Base-by-base conservation (phyloP, 92 coral and sea anemone species). In the Galaxea fascicularis region DNA sequence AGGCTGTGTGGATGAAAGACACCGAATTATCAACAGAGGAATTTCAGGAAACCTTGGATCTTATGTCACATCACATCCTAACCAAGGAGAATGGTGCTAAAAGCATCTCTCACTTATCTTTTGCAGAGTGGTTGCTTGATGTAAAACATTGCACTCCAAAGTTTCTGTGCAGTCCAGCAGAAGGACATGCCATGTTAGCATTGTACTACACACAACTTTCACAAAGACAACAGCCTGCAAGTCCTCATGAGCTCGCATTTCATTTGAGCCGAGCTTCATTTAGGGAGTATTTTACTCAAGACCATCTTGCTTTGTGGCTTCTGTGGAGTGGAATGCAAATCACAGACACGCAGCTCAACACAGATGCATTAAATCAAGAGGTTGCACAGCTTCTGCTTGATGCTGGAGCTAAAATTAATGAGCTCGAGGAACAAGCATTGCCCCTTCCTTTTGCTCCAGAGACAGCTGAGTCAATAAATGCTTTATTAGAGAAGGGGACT, bases 131-230 rank as follows among this genome's bases (percentile, higher is more conserved):
- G 99, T 86, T 97, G 46, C 85, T 96, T 24, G 99, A 97, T 83
- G 94, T 93, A 9, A 97, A 97, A 82, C 95, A 97, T 67, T 97
- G 99, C 78, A 97, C 99, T 26, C 87, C 94, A 71, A 89, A 92
- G 89, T 97, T 90, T 84, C 82, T 94, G 51, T 97, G 99, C 69
- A 93, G 86, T 27, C 93, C 95, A 0, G 86, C 93, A 58, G 95
- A 94, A 81, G 99, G 99, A 46, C 99, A 97, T 66, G 99, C 99
- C n/a, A 94, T 97, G 97, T 87, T 97, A 24, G 99, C 99, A 45
- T 80, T 97, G 74, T 92, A 90, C n/a, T 90, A 87, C 85, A 97
- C 98, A 17, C 88, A 85, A 75, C 93, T 91, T 62, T 95, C 97
- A 56, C 94, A 88, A 47, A 95, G 87, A 86, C 88, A 89, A 80